Base-by-base conservation (phyloP, 2,888 invertebrate genomes). In the Orthonevra nobilis region DNA sequence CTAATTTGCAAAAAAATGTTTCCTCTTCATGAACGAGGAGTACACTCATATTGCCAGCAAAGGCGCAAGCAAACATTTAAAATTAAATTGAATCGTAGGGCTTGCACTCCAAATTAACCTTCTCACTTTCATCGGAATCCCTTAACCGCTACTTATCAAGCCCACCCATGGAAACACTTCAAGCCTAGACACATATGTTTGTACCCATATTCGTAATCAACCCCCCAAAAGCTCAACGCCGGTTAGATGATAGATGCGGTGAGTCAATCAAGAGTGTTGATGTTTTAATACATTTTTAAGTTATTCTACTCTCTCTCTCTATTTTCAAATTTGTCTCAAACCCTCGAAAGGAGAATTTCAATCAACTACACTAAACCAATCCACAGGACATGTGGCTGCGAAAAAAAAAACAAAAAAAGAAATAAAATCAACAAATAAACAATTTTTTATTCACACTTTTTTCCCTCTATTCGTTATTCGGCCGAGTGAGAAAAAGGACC, bases 341-440 rank as follows among this genome's bases (percentile, higher is more conserved):
- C 15, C 12, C 26, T 36, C 52, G 42, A 34, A 54, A 40, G 54
- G 38, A 73, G 66, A 54, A 20, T 42, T 79, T 66, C 66, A 79
- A 79, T 79, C 52, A 73, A 72, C 66, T 54, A 42, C 72, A 6
- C 40, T 66, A 60, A 73, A 50, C 60, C 77, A 66, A 60, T 63
- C 30, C 58, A 63, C 44, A n/a, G n/a, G n/a, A n/a, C n/a, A n/a
- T n/a, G n/a, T n/a, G n/a, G n/a, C n/a, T n/a, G n/a, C n/a, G n/a
- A n/a, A n/a, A n/a, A n/a, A n/a, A n/a, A n/a, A n/a, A n/a, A 52
- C 61, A 23, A 40, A 61, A 46, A 40, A 2, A 6, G 7, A 4
- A 30, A 15, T 23, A 15, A 26, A 38, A 50, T 42, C 6, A 42
- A 19, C 34, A 17, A 14, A n/a, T n/a, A n/a, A n/a, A n/a, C n/a